Conservation (phyloP, 2,888 invertebrate species). For the Chloroclystis v-ata region DNA sequence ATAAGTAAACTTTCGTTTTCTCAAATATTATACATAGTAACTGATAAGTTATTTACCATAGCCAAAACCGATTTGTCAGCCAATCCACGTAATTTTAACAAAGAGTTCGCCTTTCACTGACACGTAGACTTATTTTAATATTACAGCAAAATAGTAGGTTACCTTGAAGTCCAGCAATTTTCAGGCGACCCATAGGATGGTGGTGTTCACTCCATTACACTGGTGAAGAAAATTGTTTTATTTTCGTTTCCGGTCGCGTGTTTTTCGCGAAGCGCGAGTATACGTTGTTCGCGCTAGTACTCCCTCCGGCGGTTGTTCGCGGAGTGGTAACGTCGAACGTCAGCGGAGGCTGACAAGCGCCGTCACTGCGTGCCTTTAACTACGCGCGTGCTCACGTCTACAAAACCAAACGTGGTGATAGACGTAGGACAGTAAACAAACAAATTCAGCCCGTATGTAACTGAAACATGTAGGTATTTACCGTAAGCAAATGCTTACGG, state of each 20-base stretch:
- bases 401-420: neutral
- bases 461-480: no score
- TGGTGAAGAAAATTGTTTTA: conserved; percentile 47
- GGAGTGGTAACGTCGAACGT: conserved; percentile 33
- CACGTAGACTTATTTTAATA: conserved; percentile 65
- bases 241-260: conserved; percentile 42
- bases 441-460: no score
- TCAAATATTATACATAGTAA: neutral
- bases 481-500: no score
- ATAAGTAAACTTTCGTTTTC: no score
- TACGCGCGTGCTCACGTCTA: neutral
- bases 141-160: conserved; percentile 47
- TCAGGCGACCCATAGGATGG: conserved; percentile 34
- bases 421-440: no score
- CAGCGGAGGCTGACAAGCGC: conserved; percentile 26
- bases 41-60: conserved; percentile 19
- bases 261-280: conserved; percentile 33
- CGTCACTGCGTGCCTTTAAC: neutral
- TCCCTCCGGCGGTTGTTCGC: conserved; percentile 52
- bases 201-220: conserved; percentile 47
- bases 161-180: conserved; percentile 51
- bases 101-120: conserved; percentile 75
- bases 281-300: conserved; percentile 41
- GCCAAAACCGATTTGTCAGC: conserved; percentile 43
- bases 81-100: conserved; percentile 60